Evolutionary conservation across 2,113 vertebrate genomes (phyloP), one percentile per base, ranked within the genome.

Genomic region (Scolopax mira): DNA sequence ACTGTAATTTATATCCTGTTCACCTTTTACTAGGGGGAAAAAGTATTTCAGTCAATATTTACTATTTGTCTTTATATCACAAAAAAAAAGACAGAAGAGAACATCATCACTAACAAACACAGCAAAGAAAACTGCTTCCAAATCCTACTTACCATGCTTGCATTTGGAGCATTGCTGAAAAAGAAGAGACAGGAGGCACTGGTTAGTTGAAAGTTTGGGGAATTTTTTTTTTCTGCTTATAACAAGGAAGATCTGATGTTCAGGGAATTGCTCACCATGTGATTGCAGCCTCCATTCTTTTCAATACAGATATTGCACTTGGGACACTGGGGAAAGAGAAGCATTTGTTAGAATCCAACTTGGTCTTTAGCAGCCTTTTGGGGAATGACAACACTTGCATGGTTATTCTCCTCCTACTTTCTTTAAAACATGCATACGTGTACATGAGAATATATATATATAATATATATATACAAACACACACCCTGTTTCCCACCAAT

Each of bases 271-370:
- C 99, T 99, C 97, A 99, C 99, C 99, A 99, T 99, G 98, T 99
- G 99, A 98, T 99, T 99, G 97, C 99, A 99, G 95, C 99, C 99
- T 97, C 99, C 99, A 5, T 99, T 99, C 98, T 99, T 99, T 98
- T 99, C 99, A 98, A 99, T 99, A 98, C 99, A 99, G 98, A 99
- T 99, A 99, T 99, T 99, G 98, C 99, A 99, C 99, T 99, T 99
- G 75, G 99, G 99, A 99, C 99, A 99, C 99, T 99, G 95, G 80
- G 95, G 37, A 97, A 97, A 97, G 79, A 96, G 90, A 97, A 82
- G 33, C 62, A 66, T 75, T 87, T 79, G 84, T 97, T 92, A 97
- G 91, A 92, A 92, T 71, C 22, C 57, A 72, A 16, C 39, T 80
- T 54, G 82, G 44, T n/a, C 80, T 91, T 60, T 31, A 81, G 65